Conservation (phyloP, 2,113 vertebrate genomes). For the Pygoscelis adeliae region DNA sequence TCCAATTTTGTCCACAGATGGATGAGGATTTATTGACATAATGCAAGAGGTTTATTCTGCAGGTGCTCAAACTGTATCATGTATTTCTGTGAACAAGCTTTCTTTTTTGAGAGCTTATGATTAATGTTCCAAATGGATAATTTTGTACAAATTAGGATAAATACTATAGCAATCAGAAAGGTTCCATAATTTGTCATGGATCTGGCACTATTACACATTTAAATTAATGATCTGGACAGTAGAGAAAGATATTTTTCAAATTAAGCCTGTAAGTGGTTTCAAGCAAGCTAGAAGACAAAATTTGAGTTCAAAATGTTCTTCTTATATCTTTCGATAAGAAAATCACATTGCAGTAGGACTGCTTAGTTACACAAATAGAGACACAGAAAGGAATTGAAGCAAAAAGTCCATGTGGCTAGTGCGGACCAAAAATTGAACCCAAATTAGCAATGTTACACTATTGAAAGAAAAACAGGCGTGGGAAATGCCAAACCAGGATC, state of each 20-base stretch:
- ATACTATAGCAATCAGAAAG: background rate
- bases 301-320: background rate
- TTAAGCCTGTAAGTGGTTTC: background rate
- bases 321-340: background rate
- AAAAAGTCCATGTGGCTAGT: background rate
- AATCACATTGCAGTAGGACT: background rate
- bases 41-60: background rate
- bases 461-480: background rate
- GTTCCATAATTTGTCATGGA: background rate
- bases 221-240: background rate
- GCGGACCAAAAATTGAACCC: background rate
- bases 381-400: background rate
- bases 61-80: background rate
- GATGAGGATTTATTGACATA: background rate
- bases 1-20: background rate
- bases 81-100: background rate
- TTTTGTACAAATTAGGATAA: background rate
- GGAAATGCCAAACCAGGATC: background rate
- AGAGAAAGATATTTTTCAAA: background rate
- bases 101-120: background rate
- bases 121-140: background rate
- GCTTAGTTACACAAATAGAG: background rate
- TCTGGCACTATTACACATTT: background rate
- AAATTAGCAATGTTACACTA: background rate
- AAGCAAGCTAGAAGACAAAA: background rate